A percentile compares a stretch with the other conserved stretches of the same genome.
phyloP scores from a whole-genome alignment of 2,113 vertebrate species.

The Glaucomys volans region DNA sequence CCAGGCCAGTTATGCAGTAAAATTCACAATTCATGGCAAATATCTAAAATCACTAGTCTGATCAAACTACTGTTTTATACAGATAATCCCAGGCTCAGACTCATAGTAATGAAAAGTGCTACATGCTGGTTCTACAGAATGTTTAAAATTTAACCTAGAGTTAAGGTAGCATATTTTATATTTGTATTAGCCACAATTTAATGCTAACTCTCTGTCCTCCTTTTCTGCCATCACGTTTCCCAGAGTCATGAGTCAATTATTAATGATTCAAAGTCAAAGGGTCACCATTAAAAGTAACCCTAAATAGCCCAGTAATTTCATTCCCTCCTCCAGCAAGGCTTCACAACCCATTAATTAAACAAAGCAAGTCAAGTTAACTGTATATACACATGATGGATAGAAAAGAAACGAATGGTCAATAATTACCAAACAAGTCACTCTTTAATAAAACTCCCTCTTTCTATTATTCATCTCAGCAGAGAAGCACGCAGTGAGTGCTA shows the following conservation, averaged over 20 bases:
- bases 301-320: neutral
- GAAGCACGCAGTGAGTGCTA: neutral
- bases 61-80: neutral
- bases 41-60: neutral
- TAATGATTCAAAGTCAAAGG: neutral
- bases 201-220: neutral
- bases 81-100: neutral
- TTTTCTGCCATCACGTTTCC: neutral
- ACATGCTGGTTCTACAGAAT: no score
- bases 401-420: neutral
- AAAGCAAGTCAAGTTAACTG: neutral
- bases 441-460: neutral
- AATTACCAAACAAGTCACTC: neutral
- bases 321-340: neutral
- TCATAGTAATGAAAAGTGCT: neutral
- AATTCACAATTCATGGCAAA: conserved; percentile 4
- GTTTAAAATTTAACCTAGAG: neutral
- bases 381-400: neutral
- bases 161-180: neutral
- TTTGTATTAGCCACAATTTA: neutral
- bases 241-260: neutral
- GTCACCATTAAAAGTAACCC: neutral
- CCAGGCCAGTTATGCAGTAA: neutral
- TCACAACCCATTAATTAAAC: neutral
- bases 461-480: neutral